Conservation (phyloP, 2,113 vertebrate species). For the Daphoenositta chrysoptera region DNA sequence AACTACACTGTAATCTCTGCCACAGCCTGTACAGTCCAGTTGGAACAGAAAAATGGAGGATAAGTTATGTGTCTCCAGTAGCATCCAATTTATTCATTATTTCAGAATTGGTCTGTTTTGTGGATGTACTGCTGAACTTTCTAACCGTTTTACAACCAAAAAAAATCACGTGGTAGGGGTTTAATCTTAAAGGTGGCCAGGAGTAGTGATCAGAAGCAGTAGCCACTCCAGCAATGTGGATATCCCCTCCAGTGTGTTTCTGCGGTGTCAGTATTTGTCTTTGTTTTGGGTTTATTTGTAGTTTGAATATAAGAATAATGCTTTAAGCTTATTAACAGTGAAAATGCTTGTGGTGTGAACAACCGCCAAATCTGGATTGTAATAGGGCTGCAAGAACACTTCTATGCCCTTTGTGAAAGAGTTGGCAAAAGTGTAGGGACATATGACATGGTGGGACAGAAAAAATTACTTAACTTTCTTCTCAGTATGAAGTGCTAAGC, state of each 20-base stretch:
- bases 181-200: not conserved
- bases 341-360: not conserved
- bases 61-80: not conserved
- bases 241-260: not conserved
- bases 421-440: not conserved
- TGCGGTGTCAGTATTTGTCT: not conserved
- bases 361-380: not conserved
- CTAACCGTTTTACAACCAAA: not conserved
- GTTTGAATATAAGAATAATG: not conserved
- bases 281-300: not conserved
- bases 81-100: not conserved
- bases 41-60: not conserved
- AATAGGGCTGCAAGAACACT: not conserved
- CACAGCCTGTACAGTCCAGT: not conserved
- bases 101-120: not conserved
- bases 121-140: not conserved
- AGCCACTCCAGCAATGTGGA: not conserved
- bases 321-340: not conserved
- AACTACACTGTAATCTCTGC: not conserved
- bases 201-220: not conserved
- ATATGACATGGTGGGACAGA: rapidly evolving
- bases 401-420: not conserved
- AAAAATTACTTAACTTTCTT: not conserved
- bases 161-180: not conserved
- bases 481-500: not conserved